Percentiles rank a stretch among this genome's conserved stretches.
phyloP scores from a whole-genome alignment of 2,888 invertebrate species.

The Dicranocentrus wangi region DNA sequence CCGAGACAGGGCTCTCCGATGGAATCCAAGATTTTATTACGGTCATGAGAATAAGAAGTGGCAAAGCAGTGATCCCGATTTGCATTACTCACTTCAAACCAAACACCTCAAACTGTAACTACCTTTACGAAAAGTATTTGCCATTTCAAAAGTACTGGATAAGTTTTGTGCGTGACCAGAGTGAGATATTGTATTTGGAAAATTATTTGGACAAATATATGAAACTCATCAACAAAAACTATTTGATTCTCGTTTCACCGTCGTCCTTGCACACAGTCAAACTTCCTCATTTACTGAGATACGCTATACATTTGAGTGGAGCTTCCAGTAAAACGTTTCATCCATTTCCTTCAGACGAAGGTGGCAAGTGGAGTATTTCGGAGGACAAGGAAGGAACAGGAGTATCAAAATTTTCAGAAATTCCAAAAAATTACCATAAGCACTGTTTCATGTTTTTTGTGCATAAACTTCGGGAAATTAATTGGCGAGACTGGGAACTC shows the following conservation, averaged over 20 bases:
- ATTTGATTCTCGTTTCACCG: neutral
- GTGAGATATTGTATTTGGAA: neutral
- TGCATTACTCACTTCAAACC: no score
- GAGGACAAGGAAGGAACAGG: no score
- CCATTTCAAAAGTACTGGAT: neutral
- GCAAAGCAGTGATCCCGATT: no score
- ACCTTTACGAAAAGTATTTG: neutral
- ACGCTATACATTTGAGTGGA: neutral
- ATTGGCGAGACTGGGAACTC: neutral
- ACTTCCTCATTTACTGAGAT: neutral
- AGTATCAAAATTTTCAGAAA: no score
- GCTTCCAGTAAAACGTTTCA: no score
- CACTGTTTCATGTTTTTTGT: constrained; percentile 9
- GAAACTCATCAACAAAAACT: neutral
- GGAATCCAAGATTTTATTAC: no score
- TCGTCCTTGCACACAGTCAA: neutral
- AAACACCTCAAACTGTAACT: no score
- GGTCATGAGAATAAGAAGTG: no score
- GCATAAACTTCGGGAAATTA: neutral
- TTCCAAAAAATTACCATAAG: neutral
- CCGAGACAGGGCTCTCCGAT: no score
- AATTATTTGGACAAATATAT: neutral
- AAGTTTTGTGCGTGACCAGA: neutral
- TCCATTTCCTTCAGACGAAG: no score
- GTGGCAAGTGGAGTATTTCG: no score